Evolutionary conservation across 1,140 invertebrate species (phyloP).

Genomic region (Rhagoletis pomonella): DNA sequence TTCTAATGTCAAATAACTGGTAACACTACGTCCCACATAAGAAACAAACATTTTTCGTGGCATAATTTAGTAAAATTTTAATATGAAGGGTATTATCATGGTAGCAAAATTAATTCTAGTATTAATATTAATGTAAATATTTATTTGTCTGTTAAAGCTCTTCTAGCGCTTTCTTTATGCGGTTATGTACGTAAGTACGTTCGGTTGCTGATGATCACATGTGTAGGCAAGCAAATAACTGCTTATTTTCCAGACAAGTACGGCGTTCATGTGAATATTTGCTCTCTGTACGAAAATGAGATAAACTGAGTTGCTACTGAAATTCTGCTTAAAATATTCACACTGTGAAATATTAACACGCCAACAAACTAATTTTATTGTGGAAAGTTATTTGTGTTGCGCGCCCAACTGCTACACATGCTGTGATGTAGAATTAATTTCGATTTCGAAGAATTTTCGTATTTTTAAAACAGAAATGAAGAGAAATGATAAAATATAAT

Average conservation of each 20-base stretch:
- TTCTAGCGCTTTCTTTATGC: no score
- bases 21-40: no score
- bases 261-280: no score
- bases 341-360: background rate
- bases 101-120: no score
- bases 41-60: no score
- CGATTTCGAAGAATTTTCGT: background rate
- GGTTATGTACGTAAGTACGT: background rate
- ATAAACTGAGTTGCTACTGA: background rate
- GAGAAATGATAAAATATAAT: background rate
- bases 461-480: background rate
- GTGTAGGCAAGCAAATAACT: no score
- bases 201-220: no score
- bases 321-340: constrained; percentile 8
- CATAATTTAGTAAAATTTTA: no score
- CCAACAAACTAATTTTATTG: background rate
- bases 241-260: background rate
- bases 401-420: background rate
- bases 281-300: constrained; percentile 29
- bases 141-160: no score
- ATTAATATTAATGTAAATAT: no score
- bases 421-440: background rate
- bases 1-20: no score
- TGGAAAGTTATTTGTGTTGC: constrained; percentile 29
- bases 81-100: no score